Conservation (phyloP, 2,888 invertebrate genomes). For the Pammene aurita region DNA sequence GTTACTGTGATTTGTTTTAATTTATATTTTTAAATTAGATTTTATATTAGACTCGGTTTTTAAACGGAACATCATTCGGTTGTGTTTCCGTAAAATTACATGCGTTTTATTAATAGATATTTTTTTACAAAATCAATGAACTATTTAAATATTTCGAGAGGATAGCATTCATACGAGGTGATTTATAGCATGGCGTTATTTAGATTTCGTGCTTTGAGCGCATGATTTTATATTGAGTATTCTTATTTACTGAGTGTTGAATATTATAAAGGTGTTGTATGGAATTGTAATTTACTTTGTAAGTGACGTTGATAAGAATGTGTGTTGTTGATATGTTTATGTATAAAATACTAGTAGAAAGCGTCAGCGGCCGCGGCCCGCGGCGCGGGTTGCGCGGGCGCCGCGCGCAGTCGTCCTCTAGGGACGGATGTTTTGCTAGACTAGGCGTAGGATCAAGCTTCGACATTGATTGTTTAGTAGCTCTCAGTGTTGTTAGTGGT, state of each 20-base stretch:
- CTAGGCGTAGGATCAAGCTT: conserved; percentile 31
- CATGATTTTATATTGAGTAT: conserved; percentile 73
- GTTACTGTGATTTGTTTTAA: conserved; percentile 80
- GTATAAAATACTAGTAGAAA: conserved; percentile 50
- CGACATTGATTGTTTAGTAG: conserved; percentile 38
- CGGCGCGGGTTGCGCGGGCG: conserved; percentile 17
- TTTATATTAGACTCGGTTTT: conserved; percentile 59
- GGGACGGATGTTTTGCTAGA: conserved; percentile 36
- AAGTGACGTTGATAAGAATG: conserved; percentile 56
- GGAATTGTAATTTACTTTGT: conserved; percentile 67
- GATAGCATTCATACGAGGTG: conserved; percentile 50
- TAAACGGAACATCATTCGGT: conserved; percentile 60
- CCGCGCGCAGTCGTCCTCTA: conserved; percentile 19
- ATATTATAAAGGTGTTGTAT: conserved; percentile 67
- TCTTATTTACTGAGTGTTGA: conserved; percentile 68
- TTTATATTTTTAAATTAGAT: conserved; percentile 61
- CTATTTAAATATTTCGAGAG: conserved; percentile 39
- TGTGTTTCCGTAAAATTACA: conserved; percentile 53
- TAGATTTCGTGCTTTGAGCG: conserved; percentile 77
- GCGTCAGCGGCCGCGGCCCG: conserved; percentile 46
- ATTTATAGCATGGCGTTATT: conserved; percentile 63
- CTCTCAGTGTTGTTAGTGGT: conserved; percentile 44
- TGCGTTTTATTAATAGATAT: conserved; percentile 55
- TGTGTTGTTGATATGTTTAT: conserved; percentile 57
- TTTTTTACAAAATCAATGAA: conserved; percentile 50